phyloP scores from a whole-genome alignment of 2,797 vertebrate genomes.

The Buceros bicornis region DNA sequence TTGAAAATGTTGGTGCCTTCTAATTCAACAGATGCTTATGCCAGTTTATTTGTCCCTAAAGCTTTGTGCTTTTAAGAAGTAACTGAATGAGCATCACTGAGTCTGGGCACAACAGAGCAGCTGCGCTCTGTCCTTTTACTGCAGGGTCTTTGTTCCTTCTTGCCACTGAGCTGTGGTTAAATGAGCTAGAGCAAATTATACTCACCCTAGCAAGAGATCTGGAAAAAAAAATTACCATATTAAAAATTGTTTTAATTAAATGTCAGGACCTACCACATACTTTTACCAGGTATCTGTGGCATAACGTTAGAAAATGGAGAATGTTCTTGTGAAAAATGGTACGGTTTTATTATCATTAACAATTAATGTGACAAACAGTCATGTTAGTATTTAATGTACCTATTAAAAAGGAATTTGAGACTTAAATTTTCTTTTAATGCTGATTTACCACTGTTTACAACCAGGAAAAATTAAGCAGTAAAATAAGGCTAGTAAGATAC shows the following conservation, averaged over 20 bases:
- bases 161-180: neutral
- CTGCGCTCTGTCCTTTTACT: neutral
- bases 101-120: neutral
- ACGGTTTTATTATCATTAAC: neutral
- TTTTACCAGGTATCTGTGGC: neutral
- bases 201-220: neutral
- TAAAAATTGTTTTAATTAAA: neutral
- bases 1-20: neutral
- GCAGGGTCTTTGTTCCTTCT: neutral
- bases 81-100: neutral
- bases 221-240: neutral
- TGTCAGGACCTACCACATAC: neutral
- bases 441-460: neutral
- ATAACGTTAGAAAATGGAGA: neutral
- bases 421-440: neutral
- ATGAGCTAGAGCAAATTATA: neutral
- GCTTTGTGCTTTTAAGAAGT: neutral
- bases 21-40: neutral
- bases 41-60: neutral
- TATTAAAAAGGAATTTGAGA: neutral
- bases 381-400: neutral
- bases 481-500: neutral
- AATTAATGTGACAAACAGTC: neutral
- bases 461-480: neutral
- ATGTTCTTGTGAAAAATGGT: neutral